These are phyloP conservation scores for Pentamera pediparva DNA, from an alignment of 53 echinoderm and acorn worm species.

Conservation along the genomic window DNA sequence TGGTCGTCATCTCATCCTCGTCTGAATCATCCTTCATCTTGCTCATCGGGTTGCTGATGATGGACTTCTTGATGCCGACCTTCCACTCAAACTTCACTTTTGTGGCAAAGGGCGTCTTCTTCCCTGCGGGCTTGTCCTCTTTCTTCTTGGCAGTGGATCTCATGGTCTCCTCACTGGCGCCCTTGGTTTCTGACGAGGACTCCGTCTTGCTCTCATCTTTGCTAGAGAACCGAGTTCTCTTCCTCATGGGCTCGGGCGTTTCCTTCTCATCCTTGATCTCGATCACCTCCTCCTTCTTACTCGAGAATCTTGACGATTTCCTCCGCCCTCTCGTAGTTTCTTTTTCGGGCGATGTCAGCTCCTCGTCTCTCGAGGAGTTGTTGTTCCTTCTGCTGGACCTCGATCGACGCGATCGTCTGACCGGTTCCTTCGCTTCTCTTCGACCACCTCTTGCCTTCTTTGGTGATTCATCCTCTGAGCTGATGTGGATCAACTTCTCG, in stretches of 20 bases:
- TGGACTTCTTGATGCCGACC: conserved; percentile 22
- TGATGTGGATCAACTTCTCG: conserved; percentile 13
- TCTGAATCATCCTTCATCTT: conserved; percentile 39
- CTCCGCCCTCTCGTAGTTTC: conserved; percentile 4
- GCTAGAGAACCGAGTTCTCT: neutral
- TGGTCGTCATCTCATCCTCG: conserved; percentile 23
- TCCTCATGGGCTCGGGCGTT: neutral
- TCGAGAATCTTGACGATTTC: conserved; percentile 5
- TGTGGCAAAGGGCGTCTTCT: conserved; percentile 12
- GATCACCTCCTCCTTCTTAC: conserved; percentile 5
- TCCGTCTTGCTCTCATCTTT: neutral
- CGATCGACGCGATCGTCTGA: neutral
- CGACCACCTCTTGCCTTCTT: neutral
- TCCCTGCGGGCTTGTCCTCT: neutral
- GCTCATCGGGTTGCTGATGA: conserved; percentile 15
- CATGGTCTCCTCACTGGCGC: neutral
- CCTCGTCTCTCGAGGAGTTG: neutral
- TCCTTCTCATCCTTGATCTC: neutral
- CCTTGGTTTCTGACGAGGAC: neutral
- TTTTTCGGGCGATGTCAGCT: neutral
- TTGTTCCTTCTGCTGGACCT: conserved; percentile 1
- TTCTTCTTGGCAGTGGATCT: neutral
- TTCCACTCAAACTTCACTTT: conserved; percentile 38
- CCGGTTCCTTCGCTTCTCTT: neutral
- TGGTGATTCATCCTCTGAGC: neutral